These are phyloP conservation scores for Chaetogeoica ovagalla DNA, from an alignment of 2,888 invertebrate genomes.

Conservation along the genomic window DNA sequence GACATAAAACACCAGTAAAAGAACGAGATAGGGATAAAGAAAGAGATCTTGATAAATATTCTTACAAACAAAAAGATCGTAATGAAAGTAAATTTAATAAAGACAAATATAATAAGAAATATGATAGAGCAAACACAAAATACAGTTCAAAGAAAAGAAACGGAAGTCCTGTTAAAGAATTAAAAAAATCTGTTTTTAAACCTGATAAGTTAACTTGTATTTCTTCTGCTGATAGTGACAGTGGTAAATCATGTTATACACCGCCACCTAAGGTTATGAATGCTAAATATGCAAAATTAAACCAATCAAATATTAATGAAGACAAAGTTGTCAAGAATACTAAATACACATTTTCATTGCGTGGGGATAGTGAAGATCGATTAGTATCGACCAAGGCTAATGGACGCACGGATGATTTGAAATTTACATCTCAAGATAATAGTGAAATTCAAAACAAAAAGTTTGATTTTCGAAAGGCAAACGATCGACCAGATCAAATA, in stretches of 20 bases:
- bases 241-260: slow-evolving; percentile 41
- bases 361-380: slow-evolving; percentile 30
- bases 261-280: slow-evolving; percentile 39
- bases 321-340: slow-evolving; percentile 40
- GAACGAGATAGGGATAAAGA: slow-evolving; percentile 39
- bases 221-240: slow-evolving; percentile 25
- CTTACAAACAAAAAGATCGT: slow-evolving; percentile 4
- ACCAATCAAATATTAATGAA: slow-evolving; percentile 24
- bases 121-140: slow-evolving; percentile 14
- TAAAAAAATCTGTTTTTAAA: slow-evolving; percentile 17
- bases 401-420: slow-evolving; percentile 16
- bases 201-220: slow-evolving; percentile 33
- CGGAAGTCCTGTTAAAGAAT: slow-evolving; percentile 27
- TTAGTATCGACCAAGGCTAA: slow-evolving; percentile 15
- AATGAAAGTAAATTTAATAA: slow-evolving; percentile 40
- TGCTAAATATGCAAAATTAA: slow-evolving; percentile 1
- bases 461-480: slow-evolving; percentile 64
- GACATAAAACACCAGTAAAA: slow-evolving; percentile 26
- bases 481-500: slow-evolving; percentile 67
- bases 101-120: slow-evolving; percentile 36
- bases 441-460: slow-evolving; percentile 63
- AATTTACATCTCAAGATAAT: slow-evolving; percentile 66
- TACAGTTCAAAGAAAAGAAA: slow-evolving; percentile 32
- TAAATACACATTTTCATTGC: slow-evolving; percentile 46
- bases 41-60: slow-evolving; percentile 43